Conservation (phyloP, 2,888 invertebrate species). For the Spodoptera littoralis region DNA sequence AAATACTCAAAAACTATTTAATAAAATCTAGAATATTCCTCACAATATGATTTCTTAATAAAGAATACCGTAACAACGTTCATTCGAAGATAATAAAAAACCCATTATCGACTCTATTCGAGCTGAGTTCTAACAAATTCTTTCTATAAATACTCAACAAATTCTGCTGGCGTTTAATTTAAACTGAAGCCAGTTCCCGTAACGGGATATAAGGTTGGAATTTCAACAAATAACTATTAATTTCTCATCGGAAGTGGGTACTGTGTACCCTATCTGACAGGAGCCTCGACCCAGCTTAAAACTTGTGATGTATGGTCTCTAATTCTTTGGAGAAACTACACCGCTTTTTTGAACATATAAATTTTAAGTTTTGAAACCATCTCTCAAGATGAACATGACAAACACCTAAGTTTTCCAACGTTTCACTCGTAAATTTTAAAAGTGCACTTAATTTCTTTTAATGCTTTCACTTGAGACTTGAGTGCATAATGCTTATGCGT, state of each 20-base stretch:
- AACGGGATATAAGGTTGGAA: constrained; percentile 24
- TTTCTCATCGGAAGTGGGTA: constrained; percentile 59
- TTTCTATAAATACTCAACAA: constrained; percentile 21
- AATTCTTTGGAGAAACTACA: constrained; percentile 38
- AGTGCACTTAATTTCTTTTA: constrained; percentile 49
- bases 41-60: neutral
- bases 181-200: constrained; percentile 14
- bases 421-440: constrained; percentile 34
- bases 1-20: neutral
- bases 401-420: constrained; percentile 45
- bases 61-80: neutral
- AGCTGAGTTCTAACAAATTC: constrained; percentile 14
- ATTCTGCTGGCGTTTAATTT: constrained; percentile 32
- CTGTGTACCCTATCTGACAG: constrained; percentile 51
- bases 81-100: constrained; percentile 8
- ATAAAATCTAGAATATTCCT: neutral
- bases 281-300: constrained; percentile 47
- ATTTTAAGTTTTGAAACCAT: constrained; percentile 43
- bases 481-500: constrained; percentile 14
- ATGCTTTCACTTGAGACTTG: constrained; percentile 25
- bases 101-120: neutral
- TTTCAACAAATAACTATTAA: constrained; percentile 67
- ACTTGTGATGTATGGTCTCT: constrained; percentile 58
- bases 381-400: constrained; percentile 45
- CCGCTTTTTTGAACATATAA: constrained; percentile 48